Evolutionary conservation across 2,888 invertebrate species (phyloP).

Genomic region (Parnassius apollo): DNA sequence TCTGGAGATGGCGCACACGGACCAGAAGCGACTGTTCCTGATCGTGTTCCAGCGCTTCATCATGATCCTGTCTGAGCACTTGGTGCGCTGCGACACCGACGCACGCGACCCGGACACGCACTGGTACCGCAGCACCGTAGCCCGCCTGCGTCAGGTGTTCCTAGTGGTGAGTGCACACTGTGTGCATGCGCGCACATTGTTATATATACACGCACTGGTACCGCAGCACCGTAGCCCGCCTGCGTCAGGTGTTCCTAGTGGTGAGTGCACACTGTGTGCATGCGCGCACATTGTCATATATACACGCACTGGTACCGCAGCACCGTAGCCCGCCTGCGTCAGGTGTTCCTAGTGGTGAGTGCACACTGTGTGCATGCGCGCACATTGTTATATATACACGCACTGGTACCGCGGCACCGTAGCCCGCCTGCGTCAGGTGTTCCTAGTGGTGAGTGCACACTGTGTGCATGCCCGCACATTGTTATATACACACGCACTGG

Average conservation of each 20-base stretch:
- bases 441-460: slow-evolving; percentile 87
- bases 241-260: slow-evolving; percentile 96
- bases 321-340: no score
- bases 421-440: slow-evolving; percentile 96
- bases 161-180: slow-evolving; percentile 85
- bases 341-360: no score
- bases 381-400: slow-evolving; percentile 79
- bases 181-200: slow-evolving; percentile 11
- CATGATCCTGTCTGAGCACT: slow-evolving; percentile 97
- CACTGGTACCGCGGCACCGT: slow-evolving; percentile 98
- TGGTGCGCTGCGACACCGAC: slow-evolving; percentile 96
- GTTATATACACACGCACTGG: background rate
- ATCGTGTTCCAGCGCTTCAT: slow-evolving; percentile 99
- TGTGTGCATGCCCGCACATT: background rate
- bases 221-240: slow-evolving; percentile 95
- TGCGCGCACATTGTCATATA: background rate
- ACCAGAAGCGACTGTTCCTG: slow-evolving; percentile 97
- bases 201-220: slow-evolving; percentile 93
- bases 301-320: no score
- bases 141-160: slow-evolving; percentile 96
- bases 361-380: no score
- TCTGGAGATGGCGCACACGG: slow-evolving; percentile 95
- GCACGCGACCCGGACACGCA: slow-evolving; percentile 95
- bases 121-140: slow-evolving; percentile 98
- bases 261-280: slow-evolving; percentile 75